Evolutionary conservation across 2,888 invertebrate genomes (phyloP), one percentile per base, ranked within the genome.

Genomic region (Lasioglossum lativentre): DNA sequence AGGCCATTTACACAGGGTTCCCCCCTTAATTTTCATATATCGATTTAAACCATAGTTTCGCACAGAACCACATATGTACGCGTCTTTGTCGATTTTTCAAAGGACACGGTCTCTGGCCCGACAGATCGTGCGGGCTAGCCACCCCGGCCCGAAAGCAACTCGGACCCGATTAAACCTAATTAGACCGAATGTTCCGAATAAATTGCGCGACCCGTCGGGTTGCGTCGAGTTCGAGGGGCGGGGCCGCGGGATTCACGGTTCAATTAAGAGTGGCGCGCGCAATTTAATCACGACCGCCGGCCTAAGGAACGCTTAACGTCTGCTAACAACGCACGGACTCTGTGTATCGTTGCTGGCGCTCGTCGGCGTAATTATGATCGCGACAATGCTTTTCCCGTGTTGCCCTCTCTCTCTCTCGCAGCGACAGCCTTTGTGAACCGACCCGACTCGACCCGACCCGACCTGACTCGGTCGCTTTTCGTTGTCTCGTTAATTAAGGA

Each of bases 401-500:
- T 75, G 40, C 52, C 42, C 68, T 34, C 47, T 59, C 16, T 16
- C 66, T 59, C 6, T 16, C 30, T 63, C 16, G 27, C 16, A 30
- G 38, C 74, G 23, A 30, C 59, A 59, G n/a, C 47, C 66, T 80
- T 75, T 75, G 72, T 76, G 38, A 34, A 34, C 68, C 63, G 30
- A 63, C 30, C 30, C 30, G 30, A 63, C 59, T 30, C 30, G n/a
- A 27, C 27, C 59, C 27, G 27, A 14, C 30, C 38, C 45, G 72
- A 23, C 23, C 76, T n/a, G n/a, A n/a, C n/a, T n/a, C 14, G 66
- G 75, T 68, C 38, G 52, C 75, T 66, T 77, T 84, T 40, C 68
- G 40, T 23, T 42, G 63, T 75, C 63, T 80, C 88, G 86, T 88
- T 88, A 88, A 88, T 88, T 88, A 88, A 86, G 88, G 79, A 78